These are phyloP conservation scores for Parauchenoglanis ngamensis DNA, from an alignment of 2,797 vertebrate genomes.

Conservation along the genomic window DNA sequence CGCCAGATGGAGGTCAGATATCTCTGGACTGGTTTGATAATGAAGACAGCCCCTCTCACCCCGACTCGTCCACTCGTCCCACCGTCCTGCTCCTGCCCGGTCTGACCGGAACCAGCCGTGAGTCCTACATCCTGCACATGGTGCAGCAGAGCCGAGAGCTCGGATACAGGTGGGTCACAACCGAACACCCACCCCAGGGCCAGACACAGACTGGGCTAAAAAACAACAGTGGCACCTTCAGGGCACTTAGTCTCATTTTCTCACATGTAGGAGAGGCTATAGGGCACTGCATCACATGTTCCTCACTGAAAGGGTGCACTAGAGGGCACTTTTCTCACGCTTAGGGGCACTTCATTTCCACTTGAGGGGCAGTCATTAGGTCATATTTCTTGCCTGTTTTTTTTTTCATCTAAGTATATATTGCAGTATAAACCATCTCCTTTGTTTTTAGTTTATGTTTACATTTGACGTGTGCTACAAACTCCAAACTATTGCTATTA, in stretches of 20 bases:
- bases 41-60: slow-evolving; percentile 80
- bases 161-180: slow-evolving; percentile 88
- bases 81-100: slow-evolving; percentile 92
- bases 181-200: not conserved
- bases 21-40: slow-evolving; percentile 99
- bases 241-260: not conserved
- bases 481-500: not conserved
- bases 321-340: not conserved
- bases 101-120: slow-evolving; percentile 95
- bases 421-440: not conserved
- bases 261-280: not conserved
- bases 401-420: not conserved
- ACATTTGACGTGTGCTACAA: not conserved
- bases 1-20: slow-evolving; percentile 98
- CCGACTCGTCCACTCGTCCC: slow-evolving; percentile 83
- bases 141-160: slow-evolving; percentile 90
- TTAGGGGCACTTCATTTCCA: not conserved
- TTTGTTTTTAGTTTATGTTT: not conserved
- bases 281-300: not conserved
- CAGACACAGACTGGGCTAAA: not conserved
- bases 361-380: not conserved
- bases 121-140: slow-evolving; percentile 99
- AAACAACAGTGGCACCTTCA: not conserved
- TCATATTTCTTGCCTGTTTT: not conserved
- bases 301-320: not conserved